A percentile compares a stretch with the other conserved stretches of the same genome.
Evolutionary conservation across 2,888 invertebrate genomes (phyloP).

Genomic region (Allygus modestus): DNA sequence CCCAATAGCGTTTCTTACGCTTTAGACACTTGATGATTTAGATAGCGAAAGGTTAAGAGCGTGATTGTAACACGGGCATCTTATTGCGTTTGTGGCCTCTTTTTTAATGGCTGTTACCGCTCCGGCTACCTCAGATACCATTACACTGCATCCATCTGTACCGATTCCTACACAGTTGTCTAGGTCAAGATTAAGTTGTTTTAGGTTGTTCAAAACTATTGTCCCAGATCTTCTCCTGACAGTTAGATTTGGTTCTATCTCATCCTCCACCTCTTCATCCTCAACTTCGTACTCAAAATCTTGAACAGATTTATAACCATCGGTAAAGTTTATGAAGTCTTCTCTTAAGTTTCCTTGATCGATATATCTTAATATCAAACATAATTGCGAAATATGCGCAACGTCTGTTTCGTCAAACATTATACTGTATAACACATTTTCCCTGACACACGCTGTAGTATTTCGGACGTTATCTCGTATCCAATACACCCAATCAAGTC

Average conservation of each 20-base stretch:
- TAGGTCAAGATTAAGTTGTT: constrained; percentile 42
- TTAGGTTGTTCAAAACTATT: neutral
- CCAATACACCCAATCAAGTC: constrained; percentile 70
- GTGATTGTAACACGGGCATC: constrained; percentile 65
- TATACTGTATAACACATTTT: constrained; percentile 68
- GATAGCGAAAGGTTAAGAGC: constrained; percentile 64
- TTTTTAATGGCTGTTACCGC: constrained; percentile 64
- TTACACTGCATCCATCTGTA: constrained; percentile 67
- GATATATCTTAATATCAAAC: constrained; percentile 70
- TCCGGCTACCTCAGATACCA: constrained; percentile 64
- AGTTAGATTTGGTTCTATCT: neutral
- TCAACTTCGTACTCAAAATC: neutral
- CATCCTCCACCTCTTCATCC: neutral
- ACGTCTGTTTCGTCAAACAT: constrained; percentile 72
- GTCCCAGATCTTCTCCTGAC: neutral
- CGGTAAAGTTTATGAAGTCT: constrained; percentile 70
- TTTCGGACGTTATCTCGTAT: constrained; percentile 67
- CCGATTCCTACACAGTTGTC: constrained; percentile 65
- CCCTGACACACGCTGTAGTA: constrained; percentile 50
- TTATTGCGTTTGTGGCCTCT: constrained; percentile 61
- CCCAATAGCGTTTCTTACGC: constrained; percentile 65
- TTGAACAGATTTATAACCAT: constrained; percentile 65
- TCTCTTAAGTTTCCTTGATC: constrained; percentile 65
- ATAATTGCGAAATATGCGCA: constrained; percentile 70
- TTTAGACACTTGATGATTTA: constrained; percentile 63